phyloP scores from a whole-genome alignment of 1,140 invertebrate species.

The Mycetomoellerius zeteki region DNA sequence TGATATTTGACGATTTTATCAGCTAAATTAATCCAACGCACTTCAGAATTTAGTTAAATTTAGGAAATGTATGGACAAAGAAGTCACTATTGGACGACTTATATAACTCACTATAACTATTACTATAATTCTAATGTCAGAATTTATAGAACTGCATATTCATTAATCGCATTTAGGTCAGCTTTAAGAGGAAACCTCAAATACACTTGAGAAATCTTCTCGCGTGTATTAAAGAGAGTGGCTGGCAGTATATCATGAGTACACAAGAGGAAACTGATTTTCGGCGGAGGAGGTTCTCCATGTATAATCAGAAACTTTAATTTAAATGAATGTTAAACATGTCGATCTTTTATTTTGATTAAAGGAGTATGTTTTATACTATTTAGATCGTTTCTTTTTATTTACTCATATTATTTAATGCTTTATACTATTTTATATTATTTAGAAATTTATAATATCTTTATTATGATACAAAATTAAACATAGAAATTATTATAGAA shows the following conservation, averaged over 20 bases:
- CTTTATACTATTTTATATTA: not conserved
- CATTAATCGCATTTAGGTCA: slow-evolving; percentile 56
- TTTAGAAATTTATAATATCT: not conserved
- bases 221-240: slow-evolving; percentile 32
- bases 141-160: slow-evolving; percentile 8
- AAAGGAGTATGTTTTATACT: not conserved
- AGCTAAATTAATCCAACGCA: not conserved
- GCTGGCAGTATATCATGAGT: not conserved
- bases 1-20: not conserved
- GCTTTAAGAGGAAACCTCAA: slow-evolving; percentile 52
- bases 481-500: not conserved
- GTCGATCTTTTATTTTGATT: not conserved
- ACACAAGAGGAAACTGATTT: slow-evolving; percentile 34
- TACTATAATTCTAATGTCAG: not conserved
- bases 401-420: no score
- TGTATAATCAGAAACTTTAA: slow-evolving; percentile 38
- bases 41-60: not conserved
- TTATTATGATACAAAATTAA: not conserved
- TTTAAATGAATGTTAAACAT: not conserved
- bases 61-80: not conserved
- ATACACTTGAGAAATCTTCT: slow-evolving; percentile 62
- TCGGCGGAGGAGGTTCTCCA: not conserved
- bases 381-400: not conserved
- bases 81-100: not conserved
- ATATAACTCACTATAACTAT: not conserved